A percentile compares a stretch with the other conserved stretches of the same genome.
Conservation (phyloP, 2,797 vertebrate species). For the Ambastaia sidthimunki region DNA sequence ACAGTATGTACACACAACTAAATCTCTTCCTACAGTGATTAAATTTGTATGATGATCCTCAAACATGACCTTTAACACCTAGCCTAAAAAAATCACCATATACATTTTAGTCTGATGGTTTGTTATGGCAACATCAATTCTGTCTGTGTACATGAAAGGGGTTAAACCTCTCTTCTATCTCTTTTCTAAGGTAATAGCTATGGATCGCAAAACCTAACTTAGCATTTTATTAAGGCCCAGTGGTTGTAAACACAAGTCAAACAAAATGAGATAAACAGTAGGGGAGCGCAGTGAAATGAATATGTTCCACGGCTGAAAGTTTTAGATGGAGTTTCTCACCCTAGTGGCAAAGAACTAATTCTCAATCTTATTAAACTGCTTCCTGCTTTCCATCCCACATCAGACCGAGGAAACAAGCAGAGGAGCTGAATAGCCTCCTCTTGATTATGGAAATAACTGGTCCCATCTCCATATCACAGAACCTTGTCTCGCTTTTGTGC, state of each 20-base stretch:
- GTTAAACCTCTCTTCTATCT: no score
- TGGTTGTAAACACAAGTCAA: conserved; percentile 21
- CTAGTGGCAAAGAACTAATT: conserved; percentile 51
- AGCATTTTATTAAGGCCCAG: conserved; percentile 16
- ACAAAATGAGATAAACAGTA: conserved; percentile 38
- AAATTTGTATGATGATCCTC: no score
- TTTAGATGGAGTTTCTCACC: conserved; percentile 19
- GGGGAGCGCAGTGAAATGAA: conserved; percentile 32
- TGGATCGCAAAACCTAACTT: background rate
- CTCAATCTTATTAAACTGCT: conserved; percentile 54
- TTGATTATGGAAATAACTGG: conserved; percentile 61
- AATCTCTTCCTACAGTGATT: no score
- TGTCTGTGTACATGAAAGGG: no score
- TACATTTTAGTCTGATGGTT: no score
- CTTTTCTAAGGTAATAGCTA: no score
- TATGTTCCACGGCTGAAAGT: conserved; percentile 20
- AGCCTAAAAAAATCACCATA: no score
- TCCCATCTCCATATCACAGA: conserved; percentile 57
- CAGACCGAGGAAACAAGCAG: conserved; percentile 42
- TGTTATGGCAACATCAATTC: no score
- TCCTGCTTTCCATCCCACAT: conserved; percentile 52
- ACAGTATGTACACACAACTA: no score
- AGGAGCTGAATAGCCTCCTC: conserved; percentile 52
- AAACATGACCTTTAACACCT: no score
- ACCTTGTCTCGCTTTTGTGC: conserved; percentile 42